Conservation (phyloP, 1,140 invertebrate species). For the Hestina assimilis region DNA sequence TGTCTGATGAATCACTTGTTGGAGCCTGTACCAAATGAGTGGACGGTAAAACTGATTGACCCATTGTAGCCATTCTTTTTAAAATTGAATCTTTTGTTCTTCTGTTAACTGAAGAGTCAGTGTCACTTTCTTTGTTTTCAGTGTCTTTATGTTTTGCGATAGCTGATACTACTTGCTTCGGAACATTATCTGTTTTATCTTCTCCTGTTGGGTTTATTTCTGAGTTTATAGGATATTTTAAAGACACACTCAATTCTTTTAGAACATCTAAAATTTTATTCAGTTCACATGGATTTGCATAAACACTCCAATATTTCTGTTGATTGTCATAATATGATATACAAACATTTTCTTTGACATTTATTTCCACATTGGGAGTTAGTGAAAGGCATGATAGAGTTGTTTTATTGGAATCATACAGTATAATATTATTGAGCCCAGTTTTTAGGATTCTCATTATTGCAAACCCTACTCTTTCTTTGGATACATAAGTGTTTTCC, state of each 20-base stretch:
- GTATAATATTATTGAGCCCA: slow-evolving; percentile 46
- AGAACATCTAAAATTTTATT: slow-evolving; percentile 45
- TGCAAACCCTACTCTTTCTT: slow-evolving; percentile 60
- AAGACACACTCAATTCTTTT: slow-evolving; percentile 35
- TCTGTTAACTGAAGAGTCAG: slow-evolving; percentile 52
- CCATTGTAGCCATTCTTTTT: slow-evolving; percentile 66
- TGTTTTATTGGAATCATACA: slow-evolving; percentile 64
- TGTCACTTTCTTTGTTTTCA: slow-evolving; percentile 52
- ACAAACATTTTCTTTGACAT: slow-evolving; percentile 46
- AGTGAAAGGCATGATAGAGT: slow-evolving; percentile 55
- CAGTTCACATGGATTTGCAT: slow-evolving; percentile 48
- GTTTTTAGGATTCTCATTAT: slow-evolving; percentile 54
- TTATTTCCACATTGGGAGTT: slow-evolving; percentile 40
- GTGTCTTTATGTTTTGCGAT: slow-evolving; percentile 4
- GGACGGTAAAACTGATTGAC: slow-evolving; percentile 60
- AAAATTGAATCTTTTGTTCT: slow-evolving; percentile 62
- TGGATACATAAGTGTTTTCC: slow-evolving; percentile 46
- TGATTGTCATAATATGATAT: slow-evolving; percentile 61
- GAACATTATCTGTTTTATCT: slow-evolving; percentile 20
- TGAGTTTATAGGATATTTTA: slow-evolving; percentile 25
- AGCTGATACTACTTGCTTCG: slow-evolving; percentile 1
- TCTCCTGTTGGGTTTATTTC: slow-evolving; percentile 7
- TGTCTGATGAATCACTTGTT: slow-evolving; percentile 58
- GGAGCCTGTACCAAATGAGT: slow-evolving; percentile 22
- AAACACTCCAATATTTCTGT: slow-evolving; percentile 59